These are phyloP conservation scores for Morphnarchus princeps DNA, from an alignment of 2,113 vertebrate genomes.

Conservation along the genomic window DNA sequence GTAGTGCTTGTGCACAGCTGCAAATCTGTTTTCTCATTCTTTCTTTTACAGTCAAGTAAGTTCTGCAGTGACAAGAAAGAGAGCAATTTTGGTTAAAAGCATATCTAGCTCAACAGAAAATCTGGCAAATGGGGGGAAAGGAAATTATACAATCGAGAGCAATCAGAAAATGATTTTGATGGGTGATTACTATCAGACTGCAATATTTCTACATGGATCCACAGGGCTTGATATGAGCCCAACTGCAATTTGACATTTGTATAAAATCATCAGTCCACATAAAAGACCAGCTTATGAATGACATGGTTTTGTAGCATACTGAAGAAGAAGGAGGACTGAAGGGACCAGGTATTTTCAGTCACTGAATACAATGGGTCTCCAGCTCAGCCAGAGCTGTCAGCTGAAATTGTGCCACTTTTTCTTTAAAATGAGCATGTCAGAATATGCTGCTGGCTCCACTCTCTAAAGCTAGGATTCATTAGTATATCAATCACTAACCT, in stretches of 20 bases:
- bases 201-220: neutral
- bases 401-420: neutral
- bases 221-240: neutral
- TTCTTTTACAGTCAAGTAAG: neutral
- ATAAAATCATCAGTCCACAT: neutral
- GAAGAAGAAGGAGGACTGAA: neutral
- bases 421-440: neutral
- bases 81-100: constrained; percentile 20
- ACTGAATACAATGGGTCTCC: neutral
- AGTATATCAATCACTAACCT: neutral
- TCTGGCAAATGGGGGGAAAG: neutral
- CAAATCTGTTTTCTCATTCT: neutral
- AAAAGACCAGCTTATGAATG: neutral
- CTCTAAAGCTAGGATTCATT: neutral
- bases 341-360: neutral
- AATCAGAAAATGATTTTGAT: constrained; percentile 27
- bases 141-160: neutral
- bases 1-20: neutral
- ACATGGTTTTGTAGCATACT: neutral
- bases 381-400: neutral
- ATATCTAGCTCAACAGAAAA: neutral
- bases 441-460: neutral
- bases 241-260: neutral
- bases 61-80: neutral
- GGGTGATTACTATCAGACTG: constrained; percentile 13